Base-by-base conservation (phyloP, 1,140 invertebrate species). In the Apis dorsata region DNA sequence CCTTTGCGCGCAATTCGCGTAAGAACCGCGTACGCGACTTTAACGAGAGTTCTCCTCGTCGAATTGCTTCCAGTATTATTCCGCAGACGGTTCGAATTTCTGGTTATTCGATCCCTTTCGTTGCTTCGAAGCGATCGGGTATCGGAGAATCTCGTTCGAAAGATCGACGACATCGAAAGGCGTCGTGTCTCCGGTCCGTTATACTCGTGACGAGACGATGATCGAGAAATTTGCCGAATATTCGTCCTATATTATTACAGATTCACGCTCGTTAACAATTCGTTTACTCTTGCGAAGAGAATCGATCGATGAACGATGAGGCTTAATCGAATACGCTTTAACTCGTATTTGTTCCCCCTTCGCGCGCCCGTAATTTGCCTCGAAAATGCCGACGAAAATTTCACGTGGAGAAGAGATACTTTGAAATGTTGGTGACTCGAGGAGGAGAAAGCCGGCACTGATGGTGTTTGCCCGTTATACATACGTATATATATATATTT, bases 381-480 rank as follows among this genome's bases (percentile, higher is more conserved):
- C 21, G 12, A 24, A 13, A 12, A 60, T 11, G 65, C 9, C 21
- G 68, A n/a, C 9, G 68, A 77, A 63, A 76, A 63, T 75, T 65
- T 13, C 60, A 24, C 44, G 65, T 0, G 9, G 3, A 59, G 24
- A 3, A 13, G 10, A 63, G 19, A 24, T 44, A 3, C 10, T 19
- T 68, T 44, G 19, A 3, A 19, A 28, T 17, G 17, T 4, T 44
- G 34, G 5, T 7, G 51, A 0, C 24, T 55, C 51, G n/a, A 19
- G 24, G 7, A 17, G 17, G 0, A 53, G 44, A 79, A 28, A 65
- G n/a, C 15, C 15, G n/a, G 19, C 1, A 10, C 28, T 24, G 28
- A 53, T 21, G 3, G 24, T 79, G 68, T 79, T 79, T 79, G 59
- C 78, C 57, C 49, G 13, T 5, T 57, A 55, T 55, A 62, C 72